Base-by-base conservation (phyloP, 2,888 invertebrate species). In the Lacanobia oleracea region DNA sequence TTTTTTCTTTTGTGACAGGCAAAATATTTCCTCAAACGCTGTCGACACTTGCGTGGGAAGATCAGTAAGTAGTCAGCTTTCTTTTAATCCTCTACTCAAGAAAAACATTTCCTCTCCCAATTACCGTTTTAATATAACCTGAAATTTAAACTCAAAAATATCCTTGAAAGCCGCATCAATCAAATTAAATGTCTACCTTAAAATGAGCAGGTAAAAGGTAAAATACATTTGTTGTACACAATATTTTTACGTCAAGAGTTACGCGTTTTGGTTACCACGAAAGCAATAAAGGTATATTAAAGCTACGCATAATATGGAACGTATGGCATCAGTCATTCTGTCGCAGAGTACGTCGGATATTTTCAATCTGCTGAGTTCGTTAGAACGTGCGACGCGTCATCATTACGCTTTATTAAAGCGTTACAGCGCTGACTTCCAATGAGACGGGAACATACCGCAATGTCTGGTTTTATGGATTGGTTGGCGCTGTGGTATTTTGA, bases 211-310 rank as follows among this genome's bases (percentile, higher is more conserved):
- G 54, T 60, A 83, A 81, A 81, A 63, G 16, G 43, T 59, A 80
- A 83, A 81, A 78, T 78, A 75, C 68, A 51, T 18, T 67, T 14
- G 50, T 61, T 60, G 72, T 68, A 69, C 48, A 75, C 60, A 71
- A 75, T 78, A 84, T 79, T 82, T 82, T 83, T 73, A 77, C 72
- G 71, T 75, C 77, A 72, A 71, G 69, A 67, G 50, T 74, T 64
- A 77, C 73, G 71, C 53, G 62, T 77, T 71, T 75, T 72, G 79
- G 81, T 81, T 82, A 84, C 78, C 81, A 68, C 72, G 76, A 84
- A 87, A 88, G 85, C 83, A 88, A 87, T 88, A 87, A 88, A 84
- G 74, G 84, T 77, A 81, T 83, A 86, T 85, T 87, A 82, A 74
- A 75, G 75, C 67, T 79, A 56, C 74, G 69, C 79, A 79, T 79